Evolutionary conservation across 2,113 vertebrate species (phyloP).

Genomic region (Notothenia coriiceps): DNA sequence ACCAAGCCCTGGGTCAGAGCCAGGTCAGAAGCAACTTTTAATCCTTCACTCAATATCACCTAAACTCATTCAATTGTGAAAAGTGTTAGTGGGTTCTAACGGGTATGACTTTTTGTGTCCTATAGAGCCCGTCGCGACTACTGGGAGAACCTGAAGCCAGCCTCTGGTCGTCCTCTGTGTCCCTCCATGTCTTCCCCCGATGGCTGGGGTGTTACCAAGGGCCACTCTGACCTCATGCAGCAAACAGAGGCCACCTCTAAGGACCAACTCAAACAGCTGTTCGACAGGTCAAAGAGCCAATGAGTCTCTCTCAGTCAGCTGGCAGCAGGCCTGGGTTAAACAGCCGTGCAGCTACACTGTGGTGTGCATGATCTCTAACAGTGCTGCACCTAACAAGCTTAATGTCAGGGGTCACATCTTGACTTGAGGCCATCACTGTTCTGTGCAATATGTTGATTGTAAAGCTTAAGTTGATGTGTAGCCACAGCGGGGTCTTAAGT

Average conservation of each 20-base stretch:
- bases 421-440: constrained; percentile 31
- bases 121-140: constrained; percentile 90
- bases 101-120: not conserved
- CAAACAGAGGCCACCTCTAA: constrained; percentile 90
- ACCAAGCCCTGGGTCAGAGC: constrained; percentile 98
- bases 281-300: constrained; percentile 73
- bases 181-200: constrained; percentile 88
- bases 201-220: constrained; percentile 93
- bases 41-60: not conserved
- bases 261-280: constrained; percentile 77
- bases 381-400: constrained; percentile 7
- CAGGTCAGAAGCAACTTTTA: constrained; percentile 82
- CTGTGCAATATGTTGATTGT: constrained; percentile 25
- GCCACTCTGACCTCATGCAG: constrained; percentile 90
- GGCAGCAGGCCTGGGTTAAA: not conserved
- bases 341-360: constrained; percentile 12
- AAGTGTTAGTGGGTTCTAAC: not conserved
- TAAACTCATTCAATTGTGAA: not conserved
- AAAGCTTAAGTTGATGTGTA: constrained; percentile 21
- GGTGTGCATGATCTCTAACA: not conserved
- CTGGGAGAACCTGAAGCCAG: constrained; percentile 91
- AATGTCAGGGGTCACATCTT: constrained; percentile 26
- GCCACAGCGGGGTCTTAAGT: constrained; percentile 22
- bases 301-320: constrained; percentile 42
- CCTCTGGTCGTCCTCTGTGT: constrained; percentile 90